Evolutionary conservation across 2,888 invertebrate species (phyloP), one percentile per base, ranked within the genome.

Genomic region (Lissonota sp.): DNA sequence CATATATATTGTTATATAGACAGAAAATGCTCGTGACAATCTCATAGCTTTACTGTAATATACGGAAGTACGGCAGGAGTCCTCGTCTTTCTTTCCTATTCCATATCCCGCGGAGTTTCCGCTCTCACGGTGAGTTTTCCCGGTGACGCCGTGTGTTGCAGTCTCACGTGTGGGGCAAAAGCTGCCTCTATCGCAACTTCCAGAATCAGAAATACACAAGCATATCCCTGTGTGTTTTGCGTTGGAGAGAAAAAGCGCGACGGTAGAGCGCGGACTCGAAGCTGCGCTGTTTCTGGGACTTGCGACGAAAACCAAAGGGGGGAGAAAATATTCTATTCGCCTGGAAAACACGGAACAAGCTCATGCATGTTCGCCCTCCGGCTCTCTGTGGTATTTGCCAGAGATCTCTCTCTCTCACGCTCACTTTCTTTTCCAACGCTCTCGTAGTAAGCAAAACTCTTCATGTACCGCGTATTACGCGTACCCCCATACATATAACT

Each of bases 251-350:
- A 69, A 62, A 73, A 60, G 63, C 53, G 77, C 66, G 71, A 51
- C 67, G n/a, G n/a, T n/a, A n/a, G n/a, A n/a, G n/a, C 53, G n/a
- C 53, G 16, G 14, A 1, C 53, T 53, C 14, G 5, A n/a, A n/a
- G n/a, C n/a, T n/a, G n/a, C n/a, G n/a, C n/a, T n/a, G n/a, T n/a
- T 79, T 73, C 79, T 79, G 60, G 69, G 86, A 84, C 84, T 82
- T 83, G 76, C 80, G 49, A 67, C 79, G 75, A 83, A 85, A 83
- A 75, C n/a, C n/a, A n/a, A n/a, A n/a, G n/a, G n/a, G n/a, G 83
- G 74, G 66, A 78, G 83, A 84, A 87, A 87, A 86, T 89, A 86
- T 88, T 89, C 84, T 84, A 86, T 89, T 85, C 84, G 84, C 78
- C 76, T 76, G 70, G 82, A 86, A 87, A 88, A 58, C 84, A 83